Base-by-base conservation (phyloP, 2,113 vertebrate genomes). In the Gobio gobio region DNA sequence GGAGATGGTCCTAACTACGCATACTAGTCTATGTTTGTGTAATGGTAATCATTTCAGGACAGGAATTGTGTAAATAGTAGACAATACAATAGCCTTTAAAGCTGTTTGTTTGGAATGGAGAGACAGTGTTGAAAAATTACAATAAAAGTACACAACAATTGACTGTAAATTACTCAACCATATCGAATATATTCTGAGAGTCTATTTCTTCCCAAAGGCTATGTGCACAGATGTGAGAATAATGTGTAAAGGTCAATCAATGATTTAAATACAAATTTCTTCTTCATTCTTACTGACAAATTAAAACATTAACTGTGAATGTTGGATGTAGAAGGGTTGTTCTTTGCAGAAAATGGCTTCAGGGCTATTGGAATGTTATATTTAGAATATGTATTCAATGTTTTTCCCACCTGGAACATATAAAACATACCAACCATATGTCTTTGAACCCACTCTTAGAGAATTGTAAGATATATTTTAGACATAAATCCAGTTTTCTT, bases 391-490 rank as follows among this genome's bases (percentile, higher is more conserved):
- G 12, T 18, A 58, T 22, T 56, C 29, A 43, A 3, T 76, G 74
- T 29, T 77, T 1, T 56, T 58, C 75, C 45, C 51, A 36, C 72
- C n/a, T 77, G 47, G 75, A 56, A 29, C 16, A n/a, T n/a, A 47
- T n/a, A 73, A 78, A 78, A 58, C 29, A 56, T 22, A 56, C 74
- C 74, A 77, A 58, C 51, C 51, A 58, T 78, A 18, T 78, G 43
- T 47, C 43, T 47, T 20, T 43, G 70, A 47, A 24, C 13, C n/a
- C 7, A 20, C 5, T 74, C 12, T 47, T 5, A 47, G 22, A 16
- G 43, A 74, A 47, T 8, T 24, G 22, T 14, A 74, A 47, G n/a
- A 49, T 74, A 74, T 16, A 20, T 40, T 49, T 24, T 74, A 47
- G 66, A 63, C 59, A 26, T 61, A 0, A 24, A 14, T 47, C 20